Evolutionary conservation across 1,140 invertebrate genomes (phyloP), one percentile per base, ranked within the genome.

Genomic region (Zaprionus gabonicus): DNA sequence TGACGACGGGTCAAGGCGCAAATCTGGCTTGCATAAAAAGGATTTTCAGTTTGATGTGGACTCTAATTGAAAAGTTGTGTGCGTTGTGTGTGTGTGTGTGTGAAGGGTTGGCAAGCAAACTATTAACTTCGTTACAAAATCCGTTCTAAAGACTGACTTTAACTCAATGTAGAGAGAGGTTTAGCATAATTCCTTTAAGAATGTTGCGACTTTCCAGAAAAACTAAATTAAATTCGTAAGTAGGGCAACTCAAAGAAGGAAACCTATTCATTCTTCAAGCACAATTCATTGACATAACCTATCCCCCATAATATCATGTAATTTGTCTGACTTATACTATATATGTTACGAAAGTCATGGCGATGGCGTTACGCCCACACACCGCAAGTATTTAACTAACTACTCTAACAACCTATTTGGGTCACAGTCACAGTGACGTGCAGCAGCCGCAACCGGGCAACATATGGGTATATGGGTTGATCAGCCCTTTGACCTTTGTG

Each of bases 61-160:
- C n/a, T 67, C 80, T 87, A 83, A 87, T 87, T 88, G 83, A 87
- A 87, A 88, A 81, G 83, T 87, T 87, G 17, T 49, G 38, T 41
- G 34, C 5, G 41, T 46, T 20, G 44, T 69, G 56, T 69, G 55
- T 25, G 60, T 25, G 60, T 36, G 27, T 44, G 20, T 31, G n/a
- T 34, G 25, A 31, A 23, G 20, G 23, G 36, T 3, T 27, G 27
- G 38, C 17, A 12, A 23, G 28, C 20, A 34, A 63, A 36, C 38
- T 65, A 57, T 46, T 34, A 55, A 55, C 51, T 12, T 38, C 25
- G 36, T 77, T 71, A 76, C 60, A n/a, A 17, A 44, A 38, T n/a
- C 38, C 7, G 34, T 9, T 59, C 41, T 13, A 27, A 28, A 5
- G 56, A 23, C 67, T 55, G 58, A 23, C 23, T 23, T 1, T 23